Evolutionary conservation across 2,113 vertebrate species (phyloP).

Genomic region (Solea solea): DNA sequence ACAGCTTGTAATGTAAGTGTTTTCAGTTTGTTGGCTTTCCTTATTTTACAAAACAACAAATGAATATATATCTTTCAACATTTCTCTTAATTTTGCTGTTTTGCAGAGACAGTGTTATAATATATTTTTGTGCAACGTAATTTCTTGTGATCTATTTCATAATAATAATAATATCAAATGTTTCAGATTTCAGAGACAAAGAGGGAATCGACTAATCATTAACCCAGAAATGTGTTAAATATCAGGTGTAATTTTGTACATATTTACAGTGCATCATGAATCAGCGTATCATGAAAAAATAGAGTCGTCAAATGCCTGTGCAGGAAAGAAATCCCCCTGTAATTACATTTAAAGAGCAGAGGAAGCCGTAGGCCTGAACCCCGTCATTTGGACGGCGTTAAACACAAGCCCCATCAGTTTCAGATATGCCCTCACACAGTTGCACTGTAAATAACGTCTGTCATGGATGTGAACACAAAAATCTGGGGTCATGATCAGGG

Average conservation of each 20-base stretch:
- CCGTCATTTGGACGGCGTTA: slow-evolving; percentile 66
- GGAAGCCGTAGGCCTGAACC: slow-evolving; percentile 65
- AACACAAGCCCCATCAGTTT: slow-evolving; percentile 58
- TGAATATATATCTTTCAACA: too few relatives aligned
- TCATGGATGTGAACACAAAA: slow-evolving; percentile 40
- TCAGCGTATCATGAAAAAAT: slow-evolving; percentile 31
- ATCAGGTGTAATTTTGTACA: not conserved
- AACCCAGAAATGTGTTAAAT: slow-evolving; percentile 10
- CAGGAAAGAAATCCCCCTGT: slow-evolving; percentile 46
- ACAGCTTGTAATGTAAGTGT: too few relatives aligned
- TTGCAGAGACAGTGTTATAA: too few relatives aligned
- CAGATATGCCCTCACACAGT: slow-evolving; percentile 62
- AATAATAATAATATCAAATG: not conserved
- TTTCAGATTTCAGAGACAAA: not conserved
- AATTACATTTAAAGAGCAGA: slow-evolving; percentile 69
- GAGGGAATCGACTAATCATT: not conserved
- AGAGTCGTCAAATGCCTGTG: slow-evolving; percentile 39
- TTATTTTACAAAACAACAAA: too few relatives aligned
- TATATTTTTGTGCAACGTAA: too few relatives aligned
- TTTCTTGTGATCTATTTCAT: too few relatives aligned
- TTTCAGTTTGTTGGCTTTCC: too few relatives aligned
- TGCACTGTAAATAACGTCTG: slow-evolving; percentile 58
- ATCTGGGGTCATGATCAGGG: slow-evolving; percentile 53
- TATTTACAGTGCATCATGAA: slow-evolving; percentile 18
- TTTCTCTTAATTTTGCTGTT: too few relatives aligned